Percentiles rank a stretch among this genome's conserved stretches.
Conservation (phyloP, 2,797 vertebrate genomes). For the Sebastolobus alascanus region DNA sequence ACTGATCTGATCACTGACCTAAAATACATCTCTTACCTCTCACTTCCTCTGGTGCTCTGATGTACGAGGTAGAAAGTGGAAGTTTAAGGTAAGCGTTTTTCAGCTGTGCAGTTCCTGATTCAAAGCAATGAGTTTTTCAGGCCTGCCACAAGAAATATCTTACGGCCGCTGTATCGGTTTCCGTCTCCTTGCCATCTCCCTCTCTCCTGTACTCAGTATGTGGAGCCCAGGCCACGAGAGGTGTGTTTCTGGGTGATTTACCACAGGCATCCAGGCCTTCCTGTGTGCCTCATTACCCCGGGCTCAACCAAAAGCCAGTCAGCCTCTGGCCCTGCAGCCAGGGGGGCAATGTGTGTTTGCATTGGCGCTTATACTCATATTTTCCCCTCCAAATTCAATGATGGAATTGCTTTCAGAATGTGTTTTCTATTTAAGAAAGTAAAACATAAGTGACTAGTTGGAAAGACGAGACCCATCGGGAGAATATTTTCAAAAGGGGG, state of each 20-base stretch:
- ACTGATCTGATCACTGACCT: conserved; percentile 19
- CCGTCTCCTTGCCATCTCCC: conserved; percentile 55
- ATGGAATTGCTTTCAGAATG: conserved; percentile 64
- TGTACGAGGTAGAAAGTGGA: conserved; percentile 20
- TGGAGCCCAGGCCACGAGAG: conserved; percentile 59
- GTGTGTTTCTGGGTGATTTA: conserved; percentile 82
- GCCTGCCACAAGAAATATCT: conserved; percentile 37
- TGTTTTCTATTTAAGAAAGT: conserved; percentile 65
- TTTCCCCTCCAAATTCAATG: conserved; percentile 65
- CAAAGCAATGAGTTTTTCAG: conserved; percentile 46
- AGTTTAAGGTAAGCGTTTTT: conserved; percentile 14
- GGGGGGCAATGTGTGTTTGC: conserved; percentile 75
- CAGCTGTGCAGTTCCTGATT: conserved; percentile 16
- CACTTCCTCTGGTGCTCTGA: conserved; percentile 10
- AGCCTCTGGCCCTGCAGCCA: conserved; percentile 63
- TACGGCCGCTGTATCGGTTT: conserved; percentile 54
- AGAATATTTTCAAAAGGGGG: conserved; percentile 37
- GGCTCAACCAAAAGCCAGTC: conserved; percentile 70
- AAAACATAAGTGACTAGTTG: conserved; percentile 48
- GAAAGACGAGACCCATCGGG: conserved; percentile 43
- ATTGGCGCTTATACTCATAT: conserved; percentile 70
- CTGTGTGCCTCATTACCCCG: conserved; percentile 78
- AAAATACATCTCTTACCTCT: not conserved
- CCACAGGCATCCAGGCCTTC: conserved; percentile 76
- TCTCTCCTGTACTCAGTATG: conserved; percentile 30